Conservation (phyloP, 2,888 invertebrate species). For the Antitype chi region DNA sequence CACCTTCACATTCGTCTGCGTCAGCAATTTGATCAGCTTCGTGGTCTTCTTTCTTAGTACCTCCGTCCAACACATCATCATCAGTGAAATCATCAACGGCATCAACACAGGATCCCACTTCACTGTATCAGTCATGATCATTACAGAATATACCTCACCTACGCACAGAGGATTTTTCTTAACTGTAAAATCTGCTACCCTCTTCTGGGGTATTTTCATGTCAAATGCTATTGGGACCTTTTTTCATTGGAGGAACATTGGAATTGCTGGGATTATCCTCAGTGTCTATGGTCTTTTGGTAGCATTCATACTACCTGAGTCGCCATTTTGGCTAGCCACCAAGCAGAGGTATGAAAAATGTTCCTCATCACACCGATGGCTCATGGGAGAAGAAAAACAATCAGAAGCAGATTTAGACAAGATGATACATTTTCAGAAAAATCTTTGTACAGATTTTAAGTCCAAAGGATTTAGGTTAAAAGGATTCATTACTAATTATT, state of each 20-base stretch:
- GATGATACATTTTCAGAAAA: constrained; percentile 41
- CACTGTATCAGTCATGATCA: constrained; percentile 55
- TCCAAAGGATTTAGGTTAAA: constrained; percentile 8
- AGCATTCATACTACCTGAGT: constrained; percentile 69
- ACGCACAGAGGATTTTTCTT: constrained; percentile 64
- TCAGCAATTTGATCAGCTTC: constrained; percentile 50
- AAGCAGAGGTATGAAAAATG: constrained; percentile 47
- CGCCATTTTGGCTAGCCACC: constrained; percentile 69
- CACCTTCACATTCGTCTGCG: constrained; percentile 43
- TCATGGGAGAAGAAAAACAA: constrained; percentile 55
- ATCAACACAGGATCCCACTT: constrained; percentile 52
- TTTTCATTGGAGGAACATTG: constrained; percentile 71
- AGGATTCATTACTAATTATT: constrained; percentile 33
- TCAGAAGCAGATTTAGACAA: constrained; percentile 52
- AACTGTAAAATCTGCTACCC: constrained; percentile 65
- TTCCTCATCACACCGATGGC: constrained; percentile 59
- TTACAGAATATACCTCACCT: constrained; percentile 53
- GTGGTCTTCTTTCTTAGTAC: constrained; percentile 59
- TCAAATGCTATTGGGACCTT: constrained; percentile 73
- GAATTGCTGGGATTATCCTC: constrained; percentile 62
- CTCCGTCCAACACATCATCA: constrained; percentile 62
- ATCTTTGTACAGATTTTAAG: neutral
- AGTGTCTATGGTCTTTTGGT: constrained; percentile 57
- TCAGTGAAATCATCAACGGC: constrained; percentile 66
- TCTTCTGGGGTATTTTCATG: constrained; percentile 57